A percentile compares a stretch with the other conserved stretches of the same genome.
Conservation (phyloP, 2,113 vertebrate species). For the Plestiodon gilberti region DNA sequence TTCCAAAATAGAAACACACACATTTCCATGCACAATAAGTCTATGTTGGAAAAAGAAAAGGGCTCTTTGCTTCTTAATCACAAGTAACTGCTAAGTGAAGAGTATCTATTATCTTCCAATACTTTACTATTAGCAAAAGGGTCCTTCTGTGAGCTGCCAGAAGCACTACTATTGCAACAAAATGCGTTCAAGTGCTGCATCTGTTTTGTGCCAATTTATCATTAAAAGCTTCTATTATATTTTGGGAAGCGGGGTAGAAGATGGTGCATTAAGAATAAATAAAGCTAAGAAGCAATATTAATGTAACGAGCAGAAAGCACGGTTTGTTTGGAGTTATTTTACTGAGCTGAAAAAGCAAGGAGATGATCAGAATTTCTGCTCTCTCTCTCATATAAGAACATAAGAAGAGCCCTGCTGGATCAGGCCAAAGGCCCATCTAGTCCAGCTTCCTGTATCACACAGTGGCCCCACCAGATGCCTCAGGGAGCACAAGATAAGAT, state of each 20-base stretch:
- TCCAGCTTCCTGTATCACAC: no score
- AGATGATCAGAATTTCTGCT: conserved; percentile 45
- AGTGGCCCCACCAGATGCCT: no score
- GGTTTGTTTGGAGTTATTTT: conserved; percentile 48
- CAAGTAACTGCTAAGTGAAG: conserved; percentile 77
- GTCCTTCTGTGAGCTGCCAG: conserved; percentile 78
- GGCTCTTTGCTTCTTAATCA: conserved; percentile 76
- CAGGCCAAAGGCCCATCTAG: no score
- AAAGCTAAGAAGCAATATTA: conserved; percentile 74
- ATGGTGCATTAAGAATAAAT: conserved; percentile 76
- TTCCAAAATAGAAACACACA: conserved; percentile 31
- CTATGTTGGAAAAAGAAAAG: conserved; percentile 66
- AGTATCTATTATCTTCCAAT: conserved; percentile 81
- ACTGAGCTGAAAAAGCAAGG: conserved; percentile 54
- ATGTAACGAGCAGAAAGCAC: conserved; percentile 69
- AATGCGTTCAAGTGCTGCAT: conserved; percentile 79
- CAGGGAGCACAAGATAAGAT: no score
- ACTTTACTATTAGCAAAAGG: conserved; percentile 83
- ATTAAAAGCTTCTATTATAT: conserved; percentile 80
- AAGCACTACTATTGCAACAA: conserved; percentile 86
- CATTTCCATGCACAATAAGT: conserved; percentile 58
- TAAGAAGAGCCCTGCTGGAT: no score
- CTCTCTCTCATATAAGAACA: no score
- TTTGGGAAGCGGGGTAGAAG: conserved; percentile 59
- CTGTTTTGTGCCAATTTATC: conserved; percentile 82